Conservation (phyloP, 37 sponge, comb jelly and placozoan species). For the Cliona cf. orientalis region DNA sequence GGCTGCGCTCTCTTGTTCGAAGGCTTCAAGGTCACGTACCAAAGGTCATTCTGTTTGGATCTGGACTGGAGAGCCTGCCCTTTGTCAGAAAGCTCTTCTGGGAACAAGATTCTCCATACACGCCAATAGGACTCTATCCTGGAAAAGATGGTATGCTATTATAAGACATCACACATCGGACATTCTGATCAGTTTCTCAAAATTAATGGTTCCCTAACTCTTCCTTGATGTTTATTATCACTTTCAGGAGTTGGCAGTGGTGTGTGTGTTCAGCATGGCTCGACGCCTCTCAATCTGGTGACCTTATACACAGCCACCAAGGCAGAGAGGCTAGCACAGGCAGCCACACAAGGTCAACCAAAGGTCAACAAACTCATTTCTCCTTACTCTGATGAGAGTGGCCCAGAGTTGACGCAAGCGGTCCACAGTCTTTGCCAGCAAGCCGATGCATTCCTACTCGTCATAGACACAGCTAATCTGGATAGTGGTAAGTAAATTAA, state of each 20-base stretch:
- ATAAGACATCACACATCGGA: too few species aligned
- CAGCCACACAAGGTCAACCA: too few species aligned
- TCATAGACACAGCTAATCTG: too few species aligned
- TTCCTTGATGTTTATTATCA: neutral
- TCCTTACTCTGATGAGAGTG: too few species aligned
- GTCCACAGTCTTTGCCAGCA: constrained; percentile 46
- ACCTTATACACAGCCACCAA: constrained; percentile 71
- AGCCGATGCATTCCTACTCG: constrained; percentile 31
- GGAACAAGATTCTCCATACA: constrained; percentile 45
- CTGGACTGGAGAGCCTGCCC: constrained; percentile 60
- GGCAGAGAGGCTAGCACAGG: constrained; percentile 4
- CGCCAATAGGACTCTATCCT: constrained; percentile 49
- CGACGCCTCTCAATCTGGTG: constrained; percentile 44
- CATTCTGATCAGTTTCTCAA: too few species aligned
- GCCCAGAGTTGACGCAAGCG: constrained; percentile 38
- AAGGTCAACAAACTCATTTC: too few species aligned
- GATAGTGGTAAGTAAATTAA: too few species aligned
- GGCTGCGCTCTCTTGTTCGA: constrained; percentile 18
- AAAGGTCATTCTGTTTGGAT: constrained; percentile 65
- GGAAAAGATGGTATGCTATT: constrained; percentile 64
- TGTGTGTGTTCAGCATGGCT: constrained; percentile 52
- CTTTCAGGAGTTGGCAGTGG: constrained; percentile 69
- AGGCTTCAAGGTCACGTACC: constrained; percentile 33
- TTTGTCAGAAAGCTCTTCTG: constrained; percentile 50
- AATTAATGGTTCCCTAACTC: neutral